Base-by-base conservation (phyloP, 2,888 invertebrate species). In the Calliopum simillimum region DNA sequence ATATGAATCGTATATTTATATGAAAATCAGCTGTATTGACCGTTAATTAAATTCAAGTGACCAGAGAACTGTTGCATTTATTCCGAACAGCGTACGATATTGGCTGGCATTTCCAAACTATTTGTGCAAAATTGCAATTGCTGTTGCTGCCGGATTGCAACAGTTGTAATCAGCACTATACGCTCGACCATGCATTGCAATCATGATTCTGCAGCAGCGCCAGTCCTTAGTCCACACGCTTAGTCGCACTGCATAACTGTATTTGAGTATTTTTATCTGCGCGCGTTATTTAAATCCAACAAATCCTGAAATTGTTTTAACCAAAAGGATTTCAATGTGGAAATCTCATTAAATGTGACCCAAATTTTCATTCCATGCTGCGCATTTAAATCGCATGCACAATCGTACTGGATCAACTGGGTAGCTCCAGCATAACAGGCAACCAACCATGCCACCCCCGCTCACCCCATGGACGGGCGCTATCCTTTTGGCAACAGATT, bases 271-370 rank as follows among this genome's bases (percentile, higher is more conserved):
- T 51, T 51, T 51, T 51, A 16, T 19, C n/a, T 51, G 51, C 11
- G n/a, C 11, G n/a, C 16, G 12, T 19, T n/a, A 46, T 68, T 55
- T 68, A 55, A 53, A 68, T 69, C 25, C n/a, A 51, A 33, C 51
- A 65, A 70, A 73, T 61, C 70, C 55, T 46, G 72, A 73, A 72
- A 75, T 73, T 70, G 71, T 73, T 73, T 70, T 68, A 71, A 70
- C 68, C 68, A 73, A 75, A 73, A 70, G 69, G 70, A 73, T 73
- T 74, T 72, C 67, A 69, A n/a, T n/a, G 68, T 59, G 67, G 67
- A 75, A 75, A 75, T 75, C 73, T 75, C 74, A 75, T 75, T 75
- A 75, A 75, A 71, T 71, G 65, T 73, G 73, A 75, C 74, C 73
- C 70, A 71, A 70, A 73, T 75, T 69, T 8, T 65, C 23, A n/a